Percentiles rank a stretch among this genome's conserved stretches.
These are phyloP conservation scores for Deilephila porcellus DNA, from an alignment of 2,888 invertebrate species.

Conservation along the genomic window DNA sequence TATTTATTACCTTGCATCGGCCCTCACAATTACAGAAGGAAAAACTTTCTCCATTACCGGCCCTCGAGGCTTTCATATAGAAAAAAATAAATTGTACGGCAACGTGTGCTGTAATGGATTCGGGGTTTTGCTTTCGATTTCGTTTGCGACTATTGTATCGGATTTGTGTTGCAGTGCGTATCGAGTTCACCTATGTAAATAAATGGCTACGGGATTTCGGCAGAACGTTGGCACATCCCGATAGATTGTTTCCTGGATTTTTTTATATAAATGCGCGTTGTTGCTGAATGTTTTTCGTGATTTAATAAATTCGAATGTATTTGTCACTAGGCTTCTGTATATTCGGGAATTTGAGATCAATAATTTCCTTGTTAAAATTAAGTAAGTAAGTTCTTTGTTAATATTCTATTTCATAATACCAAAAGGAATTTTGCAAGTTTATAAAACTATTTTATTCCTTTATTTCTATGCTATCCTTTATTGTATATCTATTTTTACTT, in stretches of 20 bases:
- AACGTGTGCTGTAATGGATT: conserved; percentile 77
- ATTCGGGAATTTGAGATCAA: too few relatives aligned
- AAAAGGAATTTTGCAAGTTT: too few relatives aligned
- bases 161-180: conserved; percentile 28
- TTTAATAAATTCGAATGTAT: too few relatives aligned
- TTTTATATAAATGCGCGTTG: background rate
- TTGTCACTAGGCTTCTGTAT: too few relatives aligned
- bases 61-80: conserved; percentile 75
- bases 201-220: conserved; percentile 12
- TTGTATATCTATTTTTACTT: too few relatives aligned
- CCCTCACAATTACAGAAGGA: conserved; percentile 82
- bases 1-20: conserved; percentile 82
- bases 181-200: conserved; percentile 24
- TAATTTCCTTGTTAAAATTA: too few relatives aligned
- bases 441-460: too few relatives aligned
- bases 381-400: too few relatives aligned
- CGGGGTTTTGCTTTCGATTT: conserved; percentile 68
- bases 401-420: too few relatives aligned
- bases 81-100: conserved; percentile 76
- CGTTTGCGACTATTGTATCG: conserved; percentile 57
- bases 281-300: background rate
- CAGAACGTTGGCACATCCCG: conserved; percentile 2
- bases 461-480: too few relatives aligned
- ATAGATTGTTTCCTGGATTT: background rate
- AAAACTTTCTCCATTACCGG: conserved; percentile 82